Evolutionary conservation across 2,797 vertebrate genomes (phyloP).

Genomic region (Caiman crocodilus): DNA sequence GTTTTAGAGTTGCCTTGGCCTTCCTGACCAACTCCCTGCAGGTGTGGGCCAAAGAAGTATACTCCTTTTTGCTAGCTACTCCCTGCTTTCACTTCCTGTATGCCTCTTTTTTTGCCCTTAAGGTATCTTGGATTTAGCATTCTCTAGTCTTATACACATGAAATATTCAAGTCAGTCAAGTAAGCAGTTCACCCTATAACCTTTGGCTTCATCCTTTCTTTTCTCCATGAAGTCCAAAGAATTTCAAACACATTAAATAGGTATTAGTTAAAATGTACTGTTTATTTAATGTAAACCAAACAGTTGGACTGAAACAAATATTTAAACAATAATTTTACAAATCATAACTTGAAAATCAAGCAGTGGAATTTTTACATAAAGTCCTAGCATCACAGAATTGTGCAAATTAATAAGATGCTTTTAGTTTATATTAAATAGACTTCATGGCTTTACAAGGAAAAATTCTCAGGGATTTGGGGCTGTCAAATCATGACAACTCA

Average conservation of each 20-base stretch:
- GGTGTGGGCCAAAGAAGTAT: no score
- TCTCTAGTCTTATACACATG: slow-evolving; percentile 24
- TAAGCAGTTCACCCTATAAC: slow-evolving; percentile 9
- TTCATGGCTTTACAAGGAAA: not conserved
- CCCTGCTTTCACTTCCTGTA: no score
- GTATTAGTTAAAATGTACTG: not conserved
- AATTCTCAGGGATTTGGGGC: not conserved
- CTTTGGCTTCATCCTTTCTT: not conserved
- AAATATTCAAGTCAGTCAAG: slow-evolving; percentile 10
- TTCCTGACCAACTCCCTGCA: no score
- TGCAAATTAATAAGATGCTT: not conserved
- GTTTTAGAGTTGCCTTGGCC: no score
- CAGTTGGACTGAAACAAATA: not conserved
- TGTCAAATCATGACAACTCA: not conserved
- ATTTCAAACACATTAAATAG: not conserved
- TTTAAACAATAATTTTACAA: not conserved
- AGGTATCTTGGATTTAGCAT: not conserved
- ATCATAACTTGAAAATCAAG: slow-evolving; percentile 29
- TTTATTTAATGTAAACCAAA: not conserved
- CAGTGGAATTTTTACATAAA: not conserved
- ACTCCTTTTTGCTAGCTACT: no score
- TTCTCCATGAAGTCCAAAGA: slow-evolving; percentile 10
- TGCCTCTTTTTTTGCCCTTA: no score
- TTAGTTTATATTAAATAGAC: not conserved
- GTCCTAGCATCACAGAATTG: not conserved